Base-by-base conservation (phyloP, 2,113 vertebrate species). In the Heterotilapia buettikoferi region DNA sequence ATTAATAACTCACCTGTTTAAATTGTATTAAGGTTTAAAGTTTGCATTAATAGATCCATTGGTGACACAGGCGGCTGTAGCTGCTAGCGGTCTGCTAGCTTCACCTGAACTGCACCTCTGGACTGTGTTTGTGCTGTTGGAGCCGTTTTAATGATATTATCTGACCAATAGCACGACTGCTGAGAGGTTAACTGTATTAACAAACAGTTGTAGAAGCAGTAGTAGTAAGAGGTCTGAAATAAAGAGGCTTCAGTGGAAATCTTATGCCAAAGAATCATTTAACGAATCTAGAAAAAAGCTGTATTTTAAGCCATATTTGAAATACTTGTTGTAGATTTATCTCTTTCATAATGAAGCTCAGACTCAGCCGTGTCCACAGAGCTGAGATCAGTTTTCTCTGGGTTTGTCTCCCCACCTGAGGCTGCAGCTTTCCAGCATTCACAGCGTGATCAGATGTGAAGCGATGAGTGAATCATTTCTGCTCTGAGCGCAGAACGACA, bases 121-220 rank as follows among this genome's bases (percentile, higher is more conserved):
- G 43, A 76, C 43, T 43, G 43, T 76, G 24, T 29, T 47, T 47
- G 40, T 47, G 71, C 9, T 47, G 1, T 26, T 10, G 38, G 68
- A 40, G 1, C 38, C 2, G 0, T 10, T 73, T 45, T 9, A 18
- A 45, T 73, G 21, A 2, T n/a, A 14, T 71, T 0, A 45, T 73
- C 38, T 73, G 66, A 73, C 43, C 71, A 76, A 19, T 18, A 47
- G 16, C 43, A 29, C 0, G 6, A 7, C 43, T 76, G 3, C 71
- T 76, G 43, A 50, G 14, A 11, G 68, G 9, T 0, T 7, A 45
- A 29, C 1, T 47, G 24, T 29, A 3, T 16, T 1, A 47, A 11
- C 40, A 47, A 19, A 0, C 9, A 47, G 9, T 47, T 29, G 43
- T 19, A 76, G 68, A 47, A 29, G 43, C 9, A 29, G 1, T 29